Base-by-base conservation (phyloP, 1,140 invertebrate species). In the Magallana angulata region DNA sequence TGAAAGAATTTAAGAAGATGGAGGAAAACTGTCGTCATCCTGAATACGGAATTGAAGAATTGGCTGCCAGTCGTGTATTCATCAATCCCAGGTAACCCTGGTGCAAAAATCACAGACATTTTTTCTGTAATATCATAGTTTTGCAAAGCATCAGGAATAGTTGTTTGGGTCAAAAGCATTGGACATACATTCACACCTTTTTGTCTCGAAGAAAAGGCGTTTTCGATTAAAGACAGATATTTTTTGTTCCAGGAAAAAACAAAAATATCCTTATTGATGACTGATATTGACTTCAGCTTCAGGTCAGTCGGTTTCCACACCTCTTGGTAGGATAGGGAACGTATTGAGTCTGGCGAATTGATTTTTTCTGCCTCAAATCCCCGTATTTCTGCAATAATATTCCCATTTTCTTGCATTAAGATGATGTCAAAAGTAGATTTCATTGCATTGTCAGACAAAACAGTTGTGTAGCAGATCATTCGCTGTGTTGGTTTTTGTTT, bases 301-400 rank as follows among this genome's bases (percentile, higher is more conserved):
- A 71, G 30, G 9, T 7, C n/a, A 5, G 30, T 71, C 2, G 64
- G 0, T n/a, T 71, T 71, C 64, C 64, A 71, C 9, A n/a, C 30
- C 30, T 71, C 64, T 6, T 18, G 6, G 18, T 71, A 71, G 6
- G 64, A 71, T 16, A 71, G 1, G 2, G n/a, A 18, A 71, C 9
- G n/a, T n/a, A 71, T 71, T 9, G 18, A n/a, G 18, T 18, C n/a
- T 24, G 14, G 16, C 8, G n/a, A 30, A 71, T 56, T 36, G 30
- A 82, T 14, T n/a, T 57, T 82, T 36, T 11, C n/a, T 6, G 56
- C 14, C 16, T 82, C 48, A 57, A 76, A 85, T 76, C 58, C 60
- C 12, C 56, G 18, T 1, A 88, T 24, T 68, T 91, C 90, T 11
- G 90, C 91, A 58, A 92, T 88, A 14, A 91, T 85, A 56, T 86